Conservation (phyloP, 2,113 vertebrate genomes). For the Stigmatopora argus region DNA sequence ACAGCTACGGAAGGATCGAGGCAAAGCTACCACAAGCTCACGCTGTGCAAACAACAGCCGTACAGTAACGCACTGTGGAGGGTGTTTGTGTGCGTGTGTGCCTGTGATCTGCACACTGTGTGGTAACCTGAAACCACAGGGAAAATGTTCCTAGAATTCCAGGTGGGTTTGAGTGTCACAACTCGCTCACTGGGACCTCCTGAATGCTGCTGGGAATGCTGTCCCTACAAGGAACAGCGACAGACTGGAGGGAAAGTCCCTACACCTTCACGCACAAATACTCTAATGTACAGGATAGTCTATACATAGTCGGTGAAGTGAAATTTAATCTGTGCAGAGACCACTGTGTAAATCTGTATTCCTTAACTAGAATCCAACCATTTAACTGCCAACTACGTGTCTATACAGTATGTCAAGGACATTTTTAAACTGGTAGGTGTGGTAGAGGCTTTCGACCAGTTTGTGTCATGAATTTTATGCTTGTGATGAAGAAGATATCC, state of each 20-base stretch:
- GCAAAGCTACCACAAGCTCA: constrained; percentile 50
- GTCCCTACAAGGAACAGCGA: constrained; percentile 44
- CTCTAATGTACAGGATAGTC: background rate
- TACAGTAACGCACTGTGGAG: constrained; percentile 61
- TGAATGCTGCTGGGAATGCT: constrained; percentile 58
- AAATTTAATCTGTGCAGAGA: background rate
- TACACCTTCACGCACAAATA: background rate
- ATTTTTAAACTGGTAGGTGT: no score
- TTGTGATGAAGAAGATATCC: no score
- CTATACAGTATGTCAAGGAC: no score
- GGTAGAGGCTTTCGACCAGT: no score
- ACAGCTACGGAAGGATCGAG: constrained; percentile 33
- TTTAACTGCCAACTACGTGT: no score
- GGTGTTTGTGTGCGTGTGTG: constrained; percentile 34
- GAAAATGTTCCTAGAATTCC: constrained; percentile 71
- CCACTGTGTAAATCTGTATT: no score
- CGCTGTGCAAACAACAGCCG: constrained; percentile 60
- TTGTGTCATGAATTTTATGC: no score
- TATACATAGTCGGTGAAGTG: background rate
- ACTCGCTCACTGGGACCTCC: constrained; percentile 57
- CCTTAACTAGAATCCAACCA: no score
- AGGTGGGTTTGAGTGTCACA: constrained; percentile 63
- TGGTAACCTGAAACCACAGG: constrained; percentile 67
- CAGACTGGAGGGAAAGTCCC: constrained; percentile 45
- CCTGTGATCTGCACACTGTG: constrained; percentile 46